Evolutionary conservation across 2,888 invertebrate species (phyloP).

Genomic region (Apomyelois bistriatella): DNA sequence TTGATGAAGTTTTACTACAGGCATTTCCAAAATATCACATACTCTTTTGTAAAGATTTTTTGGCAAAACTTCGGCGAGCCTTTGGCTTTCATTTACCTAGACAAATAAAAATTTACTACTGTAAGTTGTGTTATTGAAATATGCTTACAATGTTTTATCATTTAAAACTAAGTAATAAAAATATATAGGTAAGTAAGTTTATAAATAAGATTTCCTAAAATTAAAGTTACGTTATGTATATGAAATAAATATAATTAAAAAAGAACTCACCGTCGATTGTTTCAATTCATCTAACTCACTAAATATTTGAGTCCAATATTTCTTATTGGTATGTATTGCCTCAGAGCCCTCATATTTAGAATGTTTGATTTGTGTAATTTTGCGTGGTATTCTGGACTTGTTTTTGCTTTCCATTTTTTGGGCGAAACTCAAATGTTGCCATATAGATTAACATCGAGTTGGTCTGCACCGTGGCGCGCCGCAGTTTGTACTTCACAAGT

Average conservation of each 20-base stretch:
- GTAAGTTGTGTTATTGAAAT: too few species aligned
- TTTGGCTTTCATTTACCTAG: slow-evolving; percentile 48
- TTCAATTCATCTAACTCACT: slow-evolving; percentile 34
- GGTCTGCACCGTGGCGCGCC: slow-evolving; percentile 6
- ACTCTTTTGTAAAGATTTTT: slow-evolving; percentile 57
- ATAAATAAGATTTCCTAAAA: too few species aligned
- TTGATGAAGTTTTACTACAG: slow-evolving; percentile 23
- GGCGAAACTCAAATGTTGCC: slow-evolving; percentile 2
- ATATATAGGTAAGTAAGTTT: too few species aligned
- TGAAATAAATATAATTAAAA: too few species aligned
- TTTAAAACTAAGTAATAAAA: too few species aligned
- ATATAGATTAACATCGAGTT: slow-evolving; percentile 17
- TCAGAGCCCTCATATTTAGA: slow-evolving; percentile 49
- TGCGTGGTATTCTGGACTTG: slow-evolving; percentile 39
- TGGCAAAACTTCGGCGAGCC: slow-evolving; percentile 54
- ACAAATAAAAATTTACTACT: too few species aligned
- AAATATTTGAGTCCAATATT: slow-evolving; percentile 60
- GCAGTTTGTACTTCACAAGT: slow-evolving; percentile 3
- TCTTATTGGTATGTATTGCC: slow-evolving; percentile 50
- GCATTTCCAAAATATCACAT: slow-evolving; percentile 52
- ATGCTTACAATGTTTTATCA: too few species aligned
- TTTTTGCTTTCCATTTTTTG: slow-evolving; percentile 11
- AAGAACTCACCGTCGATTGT: slow-evolving; percentile 38
- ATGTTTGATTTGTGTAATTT: slow-evolving; percentile 46
- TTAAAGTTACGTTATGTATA: too few species aligned